These are phyloP conservation scores for Papilio machaon DNA, from an alignment of 1,140 invertebrate species.

Conservation along the genomic window DNA sequence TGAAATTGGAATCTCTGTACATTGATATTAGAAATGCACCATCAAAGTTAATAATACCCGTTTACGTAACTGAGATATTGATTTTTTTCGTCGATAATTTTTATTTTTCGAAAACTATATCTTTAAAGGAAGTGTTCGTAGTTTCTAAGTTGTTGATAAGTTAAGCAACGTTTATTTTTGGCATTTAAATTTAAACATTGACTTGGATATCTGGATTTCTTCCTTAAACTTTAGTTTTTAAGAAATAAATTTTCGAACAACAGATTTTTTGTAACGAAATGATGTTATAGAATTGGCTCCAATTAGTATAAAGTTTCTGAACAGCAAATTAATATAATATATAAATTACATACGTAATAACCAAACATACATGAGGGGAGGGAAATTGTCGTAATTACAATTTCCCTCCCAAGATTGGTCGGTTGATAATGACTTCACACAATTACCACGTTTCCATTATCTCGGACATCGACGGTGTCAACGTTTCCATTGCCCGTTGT, in stretches of 20 bases:
- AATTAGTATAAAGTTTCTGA: not conserved
- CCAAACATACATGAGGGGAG: slow-evolving; percentile 26
- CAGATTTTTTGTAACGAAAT: not conserved
- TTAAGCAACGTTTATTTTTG: too few relatives aligned
- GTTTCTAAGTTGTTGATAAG: too few relatives aligned
- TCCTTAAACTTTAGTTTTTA: too few relatives aligned
- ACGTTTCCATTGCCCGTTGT: slow-evolving; percentile 44
- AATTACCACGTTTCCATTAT: slow-evolving; percentile 48
- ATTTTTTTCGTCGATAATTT: too few relatives aligned
- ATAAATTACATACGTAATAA: slow-evolving; percentile 25
- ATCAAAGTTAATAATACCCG: not conserved
- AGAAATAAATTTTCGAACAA: not conserved
- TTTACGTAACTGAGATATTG: not conserved
- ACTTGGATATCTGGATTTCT: too few relatives aligned
- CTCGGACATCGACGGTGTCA: slow-evolving; percentile 44
- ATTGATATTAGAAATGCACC: not conserved
- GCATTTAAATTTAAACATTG: too few relatives aligned
- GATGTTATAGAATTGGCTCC: not conserved
- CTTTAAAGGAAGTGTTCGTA: too few relatives aligned
- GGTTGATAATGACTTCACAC: slow-evolving; percentile 53
- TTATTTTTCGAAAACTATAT: too few relatives aligned
- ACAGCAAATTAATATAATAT: slow-evolving; percentile 1
- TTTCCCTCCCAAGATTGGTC: slow-evolving; percentile 48
- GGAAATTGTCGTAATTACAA: slow-evolving; percentile 58
- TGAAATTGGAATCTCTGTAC: not conserved